Percentiles rank a stretch among this genome's conserved stretches.
Evolutionary conservation across 2,888 invertebrate species (phyloP).

Genomic region (Himalopsyche anomala): DNA sequence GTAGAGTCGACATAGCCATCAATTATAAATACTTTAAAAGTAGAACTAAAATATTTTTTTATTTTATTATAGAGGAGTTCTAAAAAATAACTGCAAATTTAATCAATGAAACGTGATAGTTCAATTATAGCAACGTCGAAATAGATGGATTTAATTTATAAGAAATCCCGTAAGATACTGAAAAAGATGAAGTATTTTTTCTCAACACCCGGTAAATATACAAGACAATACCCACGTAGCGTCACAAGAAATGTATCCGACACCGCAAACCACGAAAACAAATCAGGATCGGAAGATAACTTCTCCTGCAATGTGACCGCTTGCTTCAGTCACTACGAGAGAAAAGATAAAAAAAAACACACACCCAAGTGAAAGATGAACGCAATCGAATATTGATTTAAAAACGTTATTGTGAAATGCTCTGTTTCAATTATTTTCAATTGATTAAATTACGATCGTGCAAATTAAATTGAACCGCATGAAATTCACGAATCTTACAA

Average conservation of each 20-base stretch:
- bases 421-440: slow-evolving; percentile 34
- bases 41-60: too few relatives aligned
- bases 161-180: too few relatives aligned
- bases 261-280: slow-evolving; percentile 66
- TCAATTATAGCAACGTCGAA: background rate
- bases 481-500: background rate
- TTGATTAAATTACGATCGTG: slow-evolving; percentile 23
- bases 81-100: too few relatives aligned
- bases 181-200: background rate
- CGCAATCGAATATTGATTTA: slow-evolving; percentile 23
- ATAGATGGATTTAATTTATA: background rate
- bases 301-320: slow-evolving; percentile 5
- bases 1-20: too few relatives aligned
- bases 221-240: slow-evolving; percentile 39
- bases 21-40: too few relatives aligned
- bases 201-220: background rate
- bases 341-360: background rate
- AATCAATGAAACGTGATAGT: too few relatives aligned
- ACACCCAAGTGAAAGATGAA: slow-evolving; percentile 28
- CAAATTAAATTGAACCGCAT: background rate
- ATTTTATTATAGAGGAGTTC: too few relatives aligned
- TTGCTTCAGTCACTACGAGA: background rate
- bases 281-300: slow-evolving; percentile 61
- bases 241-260: slow-evolving; percentile 51
- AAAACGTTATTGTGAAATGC: slow-evolving; percentile 17